These are phyloP conservation scores for Eustalomyia histrio DNA, from an alignment of 2,888 invertebrate species.

Conservation along the genomic window DNA sequence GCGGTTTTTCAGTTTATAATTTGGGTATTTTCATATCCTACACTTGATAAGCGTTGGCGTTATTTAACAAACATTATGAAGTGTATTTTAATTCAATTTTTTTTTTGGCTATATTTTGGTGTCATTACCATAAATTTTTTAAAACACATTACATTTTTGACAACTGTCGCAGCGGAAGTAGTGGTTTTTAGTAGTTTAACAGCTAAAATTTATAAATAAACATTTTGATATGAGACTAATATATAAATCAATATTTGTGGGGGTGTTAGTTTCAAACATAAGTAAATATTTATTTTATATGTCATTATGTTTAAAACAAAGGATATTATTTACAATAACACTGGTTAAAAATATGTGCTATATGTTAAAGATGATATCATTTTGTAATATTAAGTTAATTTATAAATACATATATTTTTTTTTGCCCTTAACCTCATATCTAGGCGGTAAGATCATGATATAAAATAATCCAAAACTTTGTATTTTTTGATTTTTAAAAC, in stretches of 20 bases:
- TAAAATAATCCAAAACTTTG: too few relatives aligned
- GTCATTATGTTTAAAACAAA: too few relatives aligned
- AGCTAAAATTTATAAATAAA: not conserved
- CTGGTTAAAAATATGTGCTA: too few relatives aligned
- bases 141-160: not conserved
- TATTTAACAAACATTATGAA: not conserved
- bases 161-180: slow-evolving; percentile 19
- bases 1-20: not conserved
- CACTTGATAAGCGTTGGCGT: not conserved
- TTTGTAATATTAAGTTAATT: too few relatives aligned
- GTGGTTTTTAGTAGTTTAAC: not conserved
- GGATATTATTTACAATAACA: too few relatives aligned
- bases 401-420: too few relatives aligned
- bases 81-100: not conserved
- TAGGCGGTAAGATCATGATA: too few relatives aligned
- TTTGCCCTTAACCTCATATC: too few relatives aligned
- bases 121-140: not conserved
- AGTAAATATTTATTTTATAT: too few relatives aligned
- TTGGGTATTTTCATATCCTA: not conserved
- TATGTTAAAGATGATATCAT: too few relatives aligned
- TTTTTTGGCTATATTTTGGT: not conserved
- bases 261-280: not conserved
- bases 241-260: not conserved
- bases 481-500: too few relatives aligned
- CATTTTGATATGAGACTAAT: not conserved